Base-by-base conservation (phyloP, 2,113 vertebrate species). In the Apodemus speciosus region DNA sequence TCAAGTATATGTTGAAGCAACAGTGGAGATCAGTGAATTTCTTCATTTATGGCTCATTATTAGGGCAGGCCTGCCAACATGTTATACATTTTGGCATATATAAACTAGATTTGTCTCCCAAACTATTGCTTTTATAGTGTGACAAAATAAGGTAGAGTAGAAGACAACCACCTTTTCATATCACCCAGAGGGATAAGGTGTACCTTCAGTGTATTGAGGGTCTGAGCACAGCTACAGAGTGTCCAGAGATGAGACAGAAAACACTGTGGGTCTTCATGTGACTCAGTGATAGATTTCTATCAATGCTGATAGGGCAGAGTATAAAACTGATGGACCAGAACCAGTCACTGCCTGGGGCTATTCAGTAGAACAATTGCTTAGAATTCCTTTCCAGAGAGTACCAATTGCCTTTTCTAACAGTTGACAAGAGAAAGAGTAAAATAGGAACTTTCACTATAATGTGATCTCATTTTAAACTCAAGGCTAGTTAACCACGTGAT, bases 191-290 rank as follows among this genome's bases (percentile, higher is more conserved):
- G 5, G 79, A 62, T 25, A 27, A 72, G 20, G 64, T 40, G 35
- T 38, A 20, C 13, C 20, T 43, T 62, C 14, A 30, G 25, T 60
- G 62, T 79, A 77, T 11, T 35, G 60, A 92, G 18, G 2, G 1
- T 77, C 80, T 85, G 32, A 38, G 21, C 13, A 4, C 8, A 38
- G 32, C 35, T 68, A 30, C 1, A 27, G 0, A 32, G 21, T 6
- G 13, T 6, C 30, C 58, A 4, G 14, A 20, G 32, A 5, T 2
- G 14, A 35, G 30, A 49, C 4, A 10, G 14, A 9, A 81, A 85
- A 32, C 23, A 9, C 18, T 0, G 9, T 25, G 32, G 16, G 35
- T 38, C 32, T 75, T 68, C n/a, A 62, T 38, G 40, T 0, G 4
- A 11, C 25, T 56, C 68, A 62, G 79, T 10, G 25, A 60, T 1